phyloP scores from a whole-genome alignment of 2,113 vertebrate genomes.

The Microtus montanus region DNA sequence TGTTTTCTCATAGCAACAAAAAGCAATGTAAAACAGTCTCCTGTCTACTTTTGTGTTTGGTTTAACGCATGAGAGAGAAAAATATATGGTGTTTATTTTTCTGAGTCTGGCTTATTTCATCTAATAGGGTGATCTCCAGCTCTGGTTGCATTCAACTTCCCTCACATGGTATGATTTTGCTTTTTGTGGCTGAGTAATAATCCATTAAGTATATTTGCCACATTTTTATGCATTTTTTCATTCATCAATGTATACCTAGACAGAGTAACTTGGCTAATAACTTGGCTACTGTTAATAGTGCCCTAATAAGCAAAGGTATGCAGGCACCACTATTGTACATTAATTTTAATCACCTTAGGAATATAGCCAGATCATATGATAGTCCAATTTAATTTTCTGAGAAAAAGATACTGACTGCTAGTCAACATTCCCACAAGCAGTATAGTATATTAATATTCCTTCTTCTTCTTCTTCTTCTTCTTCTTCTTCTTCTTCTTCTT shows the following conservation, averaged over 20 bases:
- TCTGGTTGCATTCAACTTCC: not conserved
- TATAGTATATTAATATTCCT: not conserved
- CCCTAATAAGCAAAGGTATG: not conserved
- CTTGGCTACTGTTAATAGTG: not conserved
- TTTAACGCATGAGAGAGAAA: not conserved
- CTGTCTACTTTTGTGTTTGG: not conserved
- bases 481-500: not conserved
- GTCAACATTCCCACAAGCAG: not conserved
- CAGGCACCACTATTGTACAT: not conserved
- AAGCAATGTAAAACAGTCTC: not conserved
- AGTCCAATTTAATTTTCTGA: not conserved
- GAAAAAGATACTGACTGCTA: not conserved
- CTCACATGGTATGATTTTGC: not conserved
- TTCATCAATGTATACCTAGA: not conserved
- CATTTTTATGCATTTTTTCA: not conserved
- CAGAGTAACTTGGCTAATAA: not conserved
- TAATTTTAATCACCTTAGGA: too few species aligned
- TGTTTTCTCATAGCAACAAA: not conserved
- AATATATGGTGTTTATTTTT: not conserved
- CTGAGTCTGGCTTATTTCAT: not conserved
- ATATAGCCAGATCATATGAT: not conserved
- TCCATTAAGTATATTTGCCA: not conserved
- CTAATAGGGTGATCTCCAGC: not conserved
- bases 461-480: too few species aligned
- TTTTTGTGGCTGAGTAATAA: not conserved